A percentile compares a stretch with the other conserved stretches of the same genome.
These are phyloP conservation scores for Actinopyga echinites DNA, from an alignment of 53 echinoderm and acorn worm genomes.

Conservation along the genomic window DNA sequence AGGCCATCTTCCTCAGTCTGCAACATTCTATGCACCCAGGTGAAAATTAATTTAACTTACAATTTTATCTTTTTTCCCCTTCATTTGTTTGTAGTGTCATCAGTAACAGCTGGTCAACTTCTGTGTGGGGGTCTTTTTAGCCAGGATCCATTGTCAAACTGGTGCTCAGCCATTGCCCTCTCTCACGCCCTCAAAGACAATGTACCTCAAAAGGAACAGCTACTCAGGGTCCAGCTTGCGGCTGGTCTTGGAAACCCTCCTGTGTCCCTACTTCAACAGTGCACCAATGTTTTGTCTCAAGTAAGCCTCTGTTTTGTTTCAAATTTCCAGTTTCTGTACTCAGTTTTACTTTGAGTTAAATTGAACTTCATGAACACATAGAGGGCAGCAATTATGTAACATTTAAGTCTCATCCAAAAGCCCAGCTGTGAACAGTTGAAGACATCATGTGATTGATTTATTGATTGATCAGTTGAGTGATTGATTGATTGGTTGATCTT, in stretches of 20 bases:
- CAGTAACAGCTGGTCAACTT: slow-evolving; percentile 95
- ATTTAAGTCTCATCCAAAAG: too few species aligned
- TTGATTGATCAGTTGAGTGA: too few species aligned
- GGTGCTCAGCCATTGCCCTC: slow-evolving; percentile 94
- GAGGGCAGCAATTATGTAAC: too few species aligned
- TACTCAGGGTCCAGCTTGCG: slow-evolving; percentile 93
- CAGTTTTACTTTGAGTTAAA: too few species aligned
- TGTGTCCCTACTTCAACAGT: slow-evolving; percentile 93
- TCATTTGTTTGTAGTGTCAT: slow-evolving; percentile 57
- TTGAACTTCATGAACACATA: too few species aligned
- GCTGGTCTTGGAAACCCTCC: slow-evolving; percentile 94
- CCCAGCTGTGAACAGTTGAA: too few species aligned
- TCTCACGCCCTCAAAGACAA: slow-evolving; percentile 99
- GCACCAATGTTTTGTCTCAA: slow-evolving; percentile 91
- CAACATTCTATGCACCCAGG: too few species aligned
- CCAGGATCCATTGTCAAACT: slow-evolving; percentile 89
- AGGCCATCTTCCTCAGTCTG: too few species aligned
- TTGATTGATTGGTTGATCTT: too few species aligned
- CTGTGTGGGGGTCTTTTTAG: slow-evolving; percentile 98
- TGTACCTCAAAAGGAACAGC: slow-evolving; percentile 87
- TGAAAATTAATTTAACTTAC: background rate
- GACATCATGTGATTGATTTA: too few species aligned
- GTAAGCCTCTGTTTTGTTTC: slow-evolving; percentile 36
- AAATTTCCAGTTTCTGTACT: too few species aligned
- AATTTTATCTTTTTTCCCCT: background rate